Evolutionary conservation across 2,113 vertebrate genomes (phyloP), one percentile per base, ranked within the genome.

Genomic region (Synodontis membranacea): DNA sequence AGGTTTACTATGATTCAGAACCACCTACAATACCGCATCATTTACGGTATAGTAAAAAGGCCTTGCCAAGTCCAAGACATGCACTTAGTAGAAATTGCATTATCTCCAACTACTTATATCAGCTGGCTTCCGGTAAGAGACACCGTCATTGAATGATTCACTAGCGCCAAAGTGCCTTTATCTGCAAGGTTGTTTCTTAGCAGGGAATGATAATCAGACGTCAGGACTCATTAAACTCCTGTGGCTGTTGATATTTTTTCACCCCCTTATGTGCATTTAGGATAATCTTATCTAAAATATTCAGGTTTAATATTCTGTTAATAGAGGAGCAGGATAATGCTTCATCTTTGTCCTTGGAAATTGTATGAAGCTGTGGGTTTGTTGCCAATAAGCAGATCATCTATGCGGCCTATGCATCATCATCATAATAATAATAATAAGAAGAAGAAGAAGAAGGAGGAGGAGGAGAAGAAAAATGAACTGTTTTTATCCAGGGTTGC

Each of bases 61-160:
- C 76, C 14, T 42, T 91, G 92, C 90, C 89, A 91, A 92, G 80
- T 76, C 76, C 52, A 81, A 68, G 82, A 72, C 11, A 17, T 84
- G 86, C 91, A 91, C 91, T 91, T 90, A 89, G 79, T 85, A 86
- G 84, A 92, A 93, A 92, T 91, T 46, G 82, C 46, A 91, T 87
- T 92, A 90, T 91, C 84, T 89, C 89, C 87, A 83, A 60, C 62
- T 84, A 58, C 80, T 89, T 89, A 88, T 89, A 70, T 91, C 88
- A 89, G 60, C 74, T 46, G 54, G 68, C 86, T 88, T 89, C 89
- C 86, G 83, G 88, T 84, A 89, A 87, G 78, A 88, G 85, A 88
- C 86, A 84, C 74, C 74, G 84, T 88, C 80, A 84, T n/a, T 84
- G 80, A 62, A 86, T 91, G 90, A 93, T 83, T 93, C 90, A 93